phyloP scores from a whole-genome alignment of 2,888 invertebrate genomes.

The Suillia variegata region DNA sequence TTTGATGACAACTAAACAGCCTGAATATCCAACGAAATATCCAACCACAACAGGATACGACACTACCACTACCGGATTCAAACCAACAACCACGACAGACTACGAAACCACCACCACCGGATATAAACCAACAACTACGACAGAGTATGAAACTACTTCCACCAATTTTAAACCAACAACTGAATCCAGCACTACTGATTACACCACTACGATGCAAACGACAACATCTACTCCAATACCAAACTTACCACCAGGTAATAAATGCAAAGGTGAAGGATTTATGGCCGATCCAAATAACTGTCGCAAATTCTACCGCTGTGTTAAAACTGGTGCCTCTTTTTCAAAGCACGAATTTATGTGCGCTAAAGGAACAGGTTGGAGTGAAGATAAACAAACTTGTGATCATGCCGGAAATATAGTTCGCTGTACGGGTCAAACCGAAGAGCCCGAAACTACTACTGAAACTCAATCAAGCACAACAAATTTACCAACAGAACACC shows the following conservation, averaged over 20 bases:
- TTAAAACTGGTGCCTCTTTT: constrained; percentile 61
- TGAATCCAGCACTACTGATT: constrained; percentile 24
- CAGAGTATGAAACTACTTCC: constrained; percentile 16
- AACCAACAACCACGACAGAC: constrained; percentile 12
- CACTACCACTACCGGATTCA: neutral
- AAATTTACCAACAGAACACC: constrained; percentile 2
- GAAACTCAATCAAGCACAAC: constrained; percentile 23
- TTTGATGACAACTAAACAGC: constrained; percentile 19
- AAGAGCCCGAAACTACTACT: constrained; percentile 28
- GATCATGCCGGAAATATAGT: constrained; percentile 62
- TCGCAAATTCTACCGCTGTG: constrained; percentile 67
- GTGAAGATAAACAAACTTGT: constrained; percentile 68
- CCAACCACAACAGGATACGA: constrained; percentile 12
- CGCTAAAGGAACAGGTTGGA: constrained; percentile 73
- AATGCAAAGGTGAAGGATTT: constrained; percentile 67
- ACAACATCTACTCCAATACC: constrained; percentile 41
- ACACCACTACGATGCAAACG: constrained; percentile 38
- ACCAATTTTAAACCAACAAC: constrained; percentile 13
- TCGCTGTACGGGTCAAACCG: constrained; percentile 45
- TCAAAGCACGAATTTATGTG: constrained; percentile 65
- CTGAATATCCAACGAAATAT: constrained; percentile 16
- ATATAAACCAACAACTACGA: constrained; percentile 19
- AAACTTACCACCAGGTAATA: constrained; percentile 52
- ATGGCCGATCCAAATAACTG: constrained; percentile 68
- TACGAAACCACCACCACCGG: constrained; percentile 18